A percentile compares a stretch with the other conserved stretches of the same genome.
Evolutionary conservation across 2,888 invertebrate genomes (phyloP).

Genomic region (Tricholauxania praeusta): DNA sequence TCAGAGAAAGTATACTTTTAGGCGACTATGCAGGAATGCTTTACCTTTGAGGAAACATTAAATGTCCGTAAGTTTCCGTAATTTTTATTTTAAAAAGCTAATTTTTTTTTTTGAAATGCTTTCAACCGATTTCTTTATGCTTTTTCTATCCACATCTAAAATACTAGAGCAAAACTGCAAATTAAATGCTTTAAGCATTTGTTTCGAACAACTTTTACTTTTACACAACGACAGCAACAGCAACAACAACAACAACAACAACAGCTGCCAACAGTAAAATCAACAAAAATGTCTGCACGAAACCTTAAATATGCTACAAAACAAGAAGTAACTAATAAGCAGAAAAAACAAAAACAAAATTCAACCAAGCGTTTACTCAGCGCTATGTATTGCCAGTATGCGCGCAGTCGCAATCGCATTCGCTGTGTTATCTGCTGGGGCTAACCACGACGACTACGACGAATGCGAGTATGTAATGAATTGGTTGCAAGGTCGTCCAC

Average conservation of each 20-base stretch:
- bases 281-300: background rate
- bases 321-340: too few species aligned
- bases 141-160: background rate
- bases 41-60: too few species aligned
- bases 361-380: too few species aligned
- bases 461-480: constrained; percentile 49
- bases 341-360: constrained; percentile 1
- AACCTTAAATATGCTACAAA: too few species aligned
- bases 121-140: background rate
- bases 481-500: constrained; percentile 67
- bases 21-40: too few species aligned
- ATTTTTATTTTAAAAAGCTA: too few species aligned
- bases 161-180: too few species aligned
- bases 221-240: background rate
- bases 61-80: background rate
- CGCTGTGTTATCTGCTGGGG: background rate
- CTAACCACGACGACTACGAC: too few species aligned
- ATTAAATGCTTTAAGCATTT: too few species aligned
- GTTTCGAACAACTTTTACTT: too few species aligned
- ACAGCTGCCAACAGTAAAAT: background rate
- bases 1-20: too few species aligned
- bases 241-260: background rate
- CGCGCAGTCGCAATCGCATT: constrained; percentile 4
- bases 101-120: background rate
- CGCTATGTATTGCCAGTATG: background rate